Conservation (phyloP, 2,797 vertebrate species). For the Phrynocephalus vlangalii region DNA sequence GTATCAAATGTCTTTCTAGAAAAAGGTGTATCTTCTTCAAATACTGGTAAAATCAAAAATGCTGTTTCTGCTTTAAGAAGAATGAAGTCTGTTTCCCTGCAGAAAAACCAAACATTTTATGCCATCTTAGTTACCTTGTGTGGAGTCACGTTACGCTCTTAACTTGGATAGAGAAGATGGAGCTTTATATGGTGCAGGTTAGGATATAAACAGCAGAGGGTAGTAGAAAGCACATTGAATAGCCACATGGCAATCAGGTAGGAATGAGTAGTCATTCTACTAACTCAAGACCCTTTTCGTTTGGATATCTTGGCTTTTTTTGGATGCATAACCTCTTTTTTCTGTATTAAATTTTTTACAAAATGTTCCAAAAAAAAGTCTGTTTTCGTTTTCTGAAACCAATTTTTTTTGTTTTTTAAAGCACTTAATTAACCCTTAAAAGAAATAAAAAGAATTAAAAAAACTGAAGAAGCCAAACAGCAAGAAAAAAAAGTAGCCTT, state of each 20-base stretch:
- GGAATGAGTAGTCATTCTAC: constrained; percentile 72
- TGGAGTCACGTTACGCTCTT: constrained; percentile 77
- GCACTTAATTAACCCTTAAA: constrained; percentile 67
- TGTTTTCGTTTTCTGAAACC: constrained; percentile 79
- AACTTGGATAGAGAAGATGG: constrained; percentile 75
- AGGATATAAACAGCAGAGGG: constrained; percentile 90
- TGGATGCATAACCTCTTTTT: constrained; percentile 73
- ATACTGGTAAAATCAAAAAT: constrained; percentile 93
- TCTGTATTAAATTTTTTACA: constrained; percentile 64
- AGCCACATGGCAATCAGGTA: constrained; percentile 70
- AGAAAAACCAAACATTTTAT: constrained; percentile 85
- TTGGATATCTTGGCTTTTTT: constrained; percentile 76
- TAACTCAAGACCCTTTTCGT: constrained; percentile 76
- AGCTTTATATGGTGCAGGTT: constrained; percentile 86
- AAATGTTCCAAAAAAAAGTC: constrained; percentile 79
- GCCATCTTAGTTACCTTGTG: constrained; percentile 83
- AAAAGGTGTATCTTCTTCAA: constrained; percentile 86
- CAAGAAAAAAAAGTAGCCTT: constrained; percentile 96
- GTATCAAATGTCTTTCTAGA: constrained; percentile 88
- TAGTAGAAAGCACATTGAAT: constrained; percentile 84
- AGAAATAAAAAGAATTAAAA: constrained; percentile 83
- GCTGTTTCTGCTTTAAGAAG: constrained; percentile 94
- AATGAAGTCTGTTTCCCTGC: constrained; percentile 83
- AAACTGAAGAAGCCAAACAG: constrained; percentile 91
- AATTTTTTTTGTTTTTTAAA: constrained; percentile 61